Percentiles rank a stretch among this genome's conserved stretches.
These are phyloP conservation scores for Lithophane ornitopus DNA, from an alignment of 2,888 invertebrate species.

Conservation along the genomic window DNA sequence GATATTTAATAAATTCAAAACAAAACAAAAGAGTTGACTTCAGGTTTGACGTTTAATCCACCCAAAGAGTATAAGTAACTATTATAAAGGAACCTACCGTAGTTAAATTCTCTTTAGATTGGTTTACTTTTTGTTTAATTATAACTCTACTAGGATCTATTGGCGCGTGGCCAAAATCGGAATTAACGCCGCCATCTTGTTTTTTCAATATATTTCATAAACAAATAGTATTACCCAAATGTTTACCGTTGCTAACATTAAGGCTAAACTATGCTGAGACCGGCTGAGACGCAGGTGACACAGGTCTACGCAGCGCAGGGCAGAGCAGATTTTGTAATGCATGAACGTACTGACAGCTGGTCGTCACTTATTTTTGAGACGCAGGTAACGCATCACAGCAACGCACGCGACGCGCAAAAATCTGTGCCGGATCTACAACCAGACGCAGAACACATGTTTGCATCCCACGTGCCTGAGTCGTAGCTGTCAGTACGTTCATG, in stretches of 20 bases:
- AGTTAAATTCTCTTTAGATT: constrained; percentile 6
- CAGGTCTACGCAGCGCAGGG: too few relatives aligned
- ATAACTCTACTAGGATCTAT: neutral
- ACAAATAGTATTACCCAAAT: neutral
- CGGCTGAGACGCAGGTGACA: too few relatives aligned
- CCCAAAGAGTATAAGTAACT: neutral
- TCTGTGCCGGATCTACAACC: too few relatives aligned
- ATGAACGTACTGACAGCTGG: too few relatives aligned
- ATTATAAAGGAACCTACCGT: neutral
- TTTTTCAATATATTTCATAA: neutral
- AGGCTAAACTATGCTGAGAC: too few relatives aligned
- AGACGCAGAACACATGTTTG: too few relatives aligned
- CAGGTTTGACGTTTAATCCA: neutral
- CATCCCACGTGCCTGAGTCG: too few relatives aligned
- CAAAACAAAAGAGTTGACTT: constrained; percentile 15
- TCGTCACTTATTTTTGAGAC: too few relatives aligned
- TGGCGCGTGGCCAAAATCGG: neutral
- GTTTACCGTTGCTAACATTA: neutral
- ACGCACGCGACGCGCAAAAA: too few relatives aligned
- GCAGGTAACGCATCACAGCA: too few relatives aligned
- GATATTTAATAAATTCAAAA: constrained; percentile 7
- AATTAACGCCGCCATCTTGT: neutral
- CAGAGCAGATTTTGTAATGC: too few relatives aligned
- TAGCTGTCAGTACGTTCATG: too few relatives aligned
- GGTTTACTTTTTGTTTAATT: neutral